Percentiles rank a stretch among this genome's conserved stretches.
Conservation (phyloP, 2,113 vertebrate genomes). For the Alectura lathami region DNA sequence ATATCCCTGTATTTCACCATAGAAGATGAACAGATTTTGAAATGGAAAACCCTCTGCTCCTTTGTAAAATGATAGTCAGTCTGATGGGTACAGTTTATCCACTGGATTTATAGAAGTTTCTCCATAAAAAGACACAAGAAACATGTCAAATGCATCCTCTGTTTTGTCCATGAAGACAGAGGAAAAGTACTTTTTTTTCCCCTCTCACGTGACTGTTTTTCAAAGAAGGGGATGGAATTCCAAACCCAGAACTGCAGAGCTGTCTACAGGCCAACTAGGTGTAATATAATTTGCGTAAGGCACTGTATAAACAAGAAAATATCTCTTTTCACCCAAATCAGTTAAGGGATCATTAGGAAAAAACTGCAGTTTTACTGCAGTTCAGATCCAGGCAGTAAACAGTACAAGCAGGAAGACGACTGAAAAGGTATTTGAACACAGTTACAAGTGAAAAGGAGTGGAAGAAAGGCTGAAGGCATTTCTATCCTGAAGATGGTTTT, state of each 20-base stretch:
- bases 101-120: neutral
- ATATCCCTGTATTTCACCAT: neutral
- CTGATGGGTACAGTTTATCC: neutral
- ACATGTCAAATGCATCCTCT: neutral
- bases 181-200: neutral
- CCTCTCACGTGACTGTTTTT: neutral
- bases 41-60: neutral
- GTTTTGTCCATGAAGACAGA: neutral
- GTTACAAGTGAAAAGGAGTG: neutral
- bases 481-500: neutral
- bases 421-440: neutral
- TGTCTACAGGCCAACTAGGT: neutral
- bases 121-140: neutral
- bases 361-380: neutral
- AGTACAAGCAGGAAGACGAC: neutral
- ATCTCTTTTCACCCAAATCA: neutral
- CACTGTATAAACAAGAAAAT: neutral
- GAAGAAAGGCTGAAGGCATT: neutral
- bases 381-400: neutral
- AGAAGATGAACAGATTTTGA: neutral
- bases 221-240: fast-evolving
- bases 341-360: neutral
- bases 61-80: neutral
- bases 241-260: neutral
- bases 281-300: neutral